Conservation (phyloP, 2,888 invertebrate species). For the Drosophila lutescens region DNA sequence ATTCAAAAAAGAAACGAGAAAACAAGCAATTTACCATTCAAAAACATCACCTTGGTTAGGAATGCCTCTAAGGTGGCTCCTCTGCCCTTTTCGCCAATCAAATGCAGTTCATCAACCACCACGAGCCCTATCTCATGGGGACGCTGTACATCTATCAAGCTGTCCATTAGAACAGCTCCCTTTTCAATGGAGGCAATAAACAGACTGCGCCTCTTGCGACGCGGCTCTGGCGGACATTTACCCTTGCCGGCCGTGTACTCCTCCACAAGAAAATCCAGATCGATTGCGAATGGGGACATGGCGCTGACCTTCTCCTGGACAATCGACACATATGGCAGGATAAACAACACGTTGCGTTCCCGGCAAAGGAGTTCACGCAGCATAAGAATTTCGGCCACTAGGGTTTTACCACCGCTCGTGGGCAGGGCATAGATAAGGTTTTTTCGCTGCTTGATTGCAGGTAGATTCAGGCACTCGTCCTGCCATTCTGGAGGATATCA, state of each 20-base stretch:
- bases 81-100: constrained; percentile 94
- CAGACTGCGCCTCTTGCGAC: constrained; percentile 90
- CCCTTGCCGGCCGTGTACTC: constrained; percentile 98
- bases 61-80: constrained; percentile 94
- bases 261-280: constrained; percentile 94
- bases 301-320: constrained; percentile 94
- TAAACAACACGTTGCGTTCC: constrained; percentile 93
- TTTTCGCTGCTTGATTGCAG: constrained; percentile 88
- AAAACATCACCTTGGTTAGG: constrained; percentile 91
- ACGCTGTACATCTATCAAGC: constrained; percentile 91
- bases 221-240: constrained; percentile 92
- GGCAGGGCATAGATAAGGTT: constrained; percentile 97
- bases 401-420: constrained; percentile 98
- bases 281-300: constrained; percentile 93
- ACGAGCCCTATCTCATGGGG: constrained; percentile 91
- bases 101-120: constrained; percentile 95
- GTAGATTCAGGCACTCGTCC: constrained; percentile 92
- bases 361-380: constrained; percentile 92
- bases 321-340: constrained; percentile 97
- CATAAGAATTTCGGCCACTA: constrained; percentile 98
- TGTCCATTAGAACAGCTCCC: constrained; percentile 92
- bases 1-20: rapidly evolving
- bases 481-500: constrained; percentile 92
- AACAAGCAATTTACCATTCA: constrained; percentile 86
- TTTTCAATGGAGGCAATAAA: constrained; percentile 98